Conservation (phyloP, 2,888 invertebrate genomes). For the Chloromyia formosa region DNA sequence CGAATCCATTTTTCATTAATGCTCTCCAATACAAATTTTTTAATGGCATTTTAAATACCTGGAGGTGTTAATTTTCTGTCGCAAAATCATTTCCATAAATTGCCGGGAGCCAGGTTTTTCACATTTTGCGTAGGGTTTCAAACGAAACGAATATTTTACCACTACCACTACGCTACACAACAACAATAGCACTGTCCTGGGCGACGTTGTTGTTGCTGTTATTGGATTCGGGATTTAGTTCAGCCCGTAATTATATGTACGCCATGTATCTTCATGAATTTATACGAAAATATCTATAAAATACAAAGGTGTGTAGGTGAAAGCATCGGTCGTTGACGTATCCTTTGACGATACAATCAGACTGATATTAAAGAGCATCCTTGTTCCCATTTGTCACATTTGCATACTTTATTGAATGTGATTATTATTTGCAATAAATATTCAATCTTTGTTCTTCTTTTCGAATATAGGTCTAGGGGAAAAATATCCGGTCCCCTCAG, state of each 20-base stretch:
- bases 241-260: not conserved
- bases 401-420: constrained; percentile 23
- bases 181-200: not conserved
- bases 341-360: constrained; percentile 21
- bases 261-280: not conserved
- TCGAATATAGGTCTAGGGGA: too few species aligned
- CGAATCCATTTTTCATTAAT: constrained; percentile 43
- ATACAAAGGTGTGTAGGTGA: not conserved
- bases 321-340: not conserved
- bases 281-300: too few species aligned
- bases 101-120: constrained; percentile 34
- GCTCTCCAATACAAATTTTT: constrained; percentile 47
- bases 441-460: not conserved
- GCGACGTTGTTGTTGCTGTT: not conserved
- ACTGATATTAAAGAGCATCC: constrained; percentile 3
- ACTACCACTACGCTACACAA: not conserved
- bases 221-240: not conserved
- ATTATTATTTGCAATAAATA: not conserved
- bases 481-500: too few species aligned
- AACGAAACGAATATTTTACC: constrained; percentile 18
- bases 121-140: constrained; percentile 35
- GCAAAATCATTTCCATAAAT: constrained; percentile 53
- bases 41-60: constrained; percentile 52
- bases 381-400: constrained; percentile 24
- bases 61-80: constrained; percentile 53